Evolutionary conservation across 2,113 vertebrate genomes (phyloP), one percentile per base, ranked within the genome.

Genomic region (Pteronura brasiliensis): DNA sequence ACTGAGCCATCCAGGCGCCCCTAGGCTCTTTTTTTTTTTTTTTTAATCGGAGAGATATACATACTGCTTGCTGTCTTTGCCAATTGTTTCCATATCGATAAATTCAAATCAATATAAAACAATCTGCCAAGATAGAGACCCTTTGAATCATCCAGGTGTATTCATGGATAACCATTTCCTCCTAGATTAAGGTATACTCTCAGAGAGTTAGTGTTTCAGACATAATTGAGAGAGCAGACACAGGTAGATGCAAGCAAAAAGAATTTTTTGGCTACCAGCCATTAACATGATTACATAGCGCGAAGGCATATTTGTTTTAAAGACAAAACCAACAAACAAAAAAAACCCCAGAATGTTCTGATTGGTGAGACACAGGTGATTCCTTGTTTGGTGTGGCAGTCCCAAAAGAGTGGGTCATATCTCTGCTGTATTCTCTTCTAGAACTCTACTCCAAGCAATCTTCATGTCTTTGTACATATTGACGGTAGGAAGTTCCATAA

Each of bases 311-410:
- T 77, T 69, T 93, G 36, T 49, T 92, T 36, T 13, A 72, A 49
- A 76, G n/a, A 71, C n/a, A 85, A 13, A 61, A 61, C 25, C 27
- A 61, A 36, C 7, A 67, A n/a, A 21, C 21, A 42, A 67, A 39
- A 49, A 49, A 49, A 0, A 12, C 47, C 47, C 12, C 3, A 76
- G 44, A 65, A 65, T 89, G 52, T 86, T 95, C 61, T 74, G 59
- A 96, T 63, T 91, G 95, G 87, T 85, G 49, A 88, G 44, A 72
- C 52, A 76, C 18, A 55, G n/a, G 29, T 83, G 36, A 94, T 95
- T 95, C 81, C 80, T 84, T 34, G 67, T 95, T 96, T 95, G 52
- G 31, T 74, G 29, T 36, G 36, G 57, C 39, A 72, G 65, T 85
- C 55, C 57, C 71, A 1, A 79, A 93, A 80, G 42, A 44, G n/a